These are phyloP conservation scores for Drosophila mayri DNA, from an alignment of 1,140 invertebrate species.

Conservation along the genomic window DNA sequence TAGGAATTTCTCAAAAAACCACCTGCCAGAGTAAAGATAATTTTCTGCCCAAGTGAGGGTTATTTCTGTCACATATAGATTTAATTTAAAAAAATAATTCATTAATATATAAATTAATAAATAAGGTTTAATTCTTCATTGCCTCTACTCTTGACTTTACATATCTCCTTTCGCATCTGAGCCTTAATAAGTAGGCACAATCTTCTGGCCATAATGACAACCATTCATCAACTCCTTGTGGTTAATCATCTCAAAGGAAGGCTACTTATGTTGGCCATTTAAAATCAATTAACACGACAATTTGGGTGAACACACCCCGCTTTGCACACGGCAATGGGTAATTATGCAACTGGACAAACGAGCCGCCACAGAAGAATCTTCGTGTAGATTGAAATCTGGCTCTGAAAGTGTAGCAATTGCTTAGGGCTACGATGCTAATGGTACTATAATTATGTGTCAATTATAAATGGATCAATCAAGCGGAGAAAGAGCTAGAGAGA, in stretches of 20 bases:
- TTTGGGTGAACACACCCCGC: conserved; percentile 52
- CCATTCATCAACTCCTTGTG: conserved; percentile 28
- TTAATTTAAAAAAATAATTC: neutral
- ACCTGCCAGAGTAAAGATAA: neutral
- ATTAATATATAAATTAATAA: neutral
- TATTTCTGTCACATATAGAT: neutral
- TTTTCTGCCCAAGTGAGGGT: neutral
- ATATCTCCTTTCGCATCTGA: neutral
- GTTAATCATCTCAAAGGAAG: conserved; percentile 33
- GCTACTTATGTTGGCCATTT: conserved; percentile 60
- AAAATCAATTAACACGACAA: conserved; percentile 76
- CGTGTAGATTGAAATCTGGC: conserved; percentile 33
- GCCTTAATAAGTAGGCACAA: neutral
- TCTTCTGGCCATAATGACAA: conserved; percentile 6
- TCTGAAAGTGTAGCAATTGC: conserved; percentile 69
- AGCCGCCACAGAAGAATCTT: conserved; percentile 30
- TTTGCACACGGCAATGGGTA: conserved; percentile 40
- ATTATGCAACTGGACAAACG: conserved; percentile 50
- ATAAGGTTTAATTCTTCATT: neutral
- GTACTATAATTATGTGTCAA: conserved; percentile 67
- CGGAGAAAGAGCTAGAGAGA: neutral
- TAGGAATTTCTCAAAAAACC: neutral
- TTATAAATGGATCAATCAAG: conserved; percentile 77
- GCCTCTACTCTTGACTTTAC: neutral
- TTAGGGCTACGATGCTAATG: conserved; percentile 56